Conservation (phyloP, 2,113 vertebrate genomes). For the Elaphurus davidianus region DNA sequence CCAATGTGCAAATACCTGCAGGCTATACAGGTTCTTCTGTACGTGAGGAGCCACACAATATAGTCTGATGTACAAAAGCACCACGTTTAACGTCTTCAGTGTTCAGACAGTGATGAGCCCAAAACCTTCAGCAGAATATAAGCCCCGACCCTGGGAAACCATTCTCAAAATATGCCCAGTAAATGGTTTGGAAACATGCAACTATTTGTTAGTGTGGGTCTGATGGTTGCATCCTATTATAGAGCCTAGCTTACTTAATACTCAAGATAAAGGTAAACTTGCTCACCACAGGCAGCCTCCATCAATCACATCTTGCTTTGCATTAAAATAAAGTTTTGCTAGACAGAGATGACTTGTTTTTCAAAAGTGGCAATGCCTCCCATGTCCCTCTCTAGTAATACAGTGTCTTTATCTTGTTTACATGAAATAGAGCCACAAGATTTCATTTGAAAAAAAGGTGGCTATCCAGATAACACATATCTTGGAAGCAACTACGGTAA, state of each 20-base stretch:
- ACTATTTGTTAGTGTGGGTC: not conserved
- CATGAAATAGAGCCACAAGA: not conserved
- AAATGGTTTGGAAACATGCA: not conserved
- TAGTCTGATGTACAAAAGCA: not conserved
- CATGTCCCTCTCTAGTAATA: not conserved
- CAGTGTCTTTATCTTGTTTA: not conserved
- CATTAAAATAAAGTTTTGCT: not conserved
- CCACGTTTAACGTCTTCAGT: not conserved
- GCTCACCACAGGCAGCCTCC: not conserved
- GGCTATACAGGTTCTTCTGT: not conserved
- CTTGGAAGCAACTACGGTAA: not conserved
- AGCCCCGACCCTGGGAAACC: not conserved
- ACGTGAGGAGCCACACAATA: not conserved
- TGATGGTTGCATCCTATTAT: not conserved
- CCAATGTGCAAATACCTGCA: not conserved
- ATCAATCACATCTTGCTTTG: not conserved
- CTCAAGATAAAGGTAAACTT: conserved; percentile 9
- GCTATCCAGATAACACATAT: not conserved
- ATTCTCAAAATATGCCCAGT: not conserved
- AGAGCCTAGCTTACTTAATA: not conserved
- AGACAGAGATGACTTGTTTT: not conserved
- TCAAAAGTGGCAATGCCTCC: not conserved
- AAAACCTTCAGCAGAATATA: not conserved
- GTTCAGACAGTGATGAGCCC: not conserved
- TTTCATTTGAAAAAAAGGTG: conserved; percentile 9